Conservation (phyloP, 1,140 invertebrate genomes). For the Heliothis subflexa region DNA sequence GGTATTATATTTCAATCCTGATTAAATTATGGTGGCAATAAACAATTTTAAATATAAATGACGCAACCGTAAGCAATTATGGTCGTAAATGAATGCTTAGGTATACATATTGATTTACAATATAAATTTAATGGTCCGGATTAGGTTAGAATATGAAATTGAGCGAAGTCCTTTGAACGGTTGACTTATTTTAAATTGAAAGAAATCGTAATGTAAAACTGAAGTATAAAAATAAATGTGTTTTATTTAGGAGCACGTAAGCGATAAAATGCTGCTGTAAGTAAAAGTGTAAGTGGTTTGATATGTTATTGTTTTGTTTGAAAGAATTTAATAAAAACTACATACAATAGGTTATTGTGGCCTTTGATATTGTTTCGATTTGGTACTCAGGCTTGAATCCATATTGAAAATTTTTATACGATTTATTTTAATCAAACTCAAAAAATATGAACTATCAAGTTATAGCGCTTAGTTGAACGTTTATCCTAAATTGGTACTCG, state of each 20-base stretch:
- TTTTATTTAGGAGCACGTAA: conserved; percentile 12
- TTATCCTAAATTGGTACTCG: no score
- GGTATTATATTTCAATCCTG: conserved; percentile 72
- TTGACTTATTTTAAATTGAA: conserved; percentile 20
- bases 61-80: conserved; percentile 64
- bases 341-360: neutral
- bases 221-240: neutral
- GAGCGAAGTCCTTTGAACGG: neutral
- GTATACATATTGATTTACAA: conserved; percentile 53
- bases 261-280: conserved; percentile 14
- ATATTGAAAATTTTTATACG: neutral
- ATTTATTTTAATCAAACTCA: no score
- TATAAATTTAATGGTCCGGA: conserved; percentile 30
- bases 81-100: conserved; percentile 53
- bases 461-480: no score
- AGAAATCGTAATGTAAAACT: conserved; percentile 11
- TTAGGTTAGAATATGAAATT: conserved; percentile 39
- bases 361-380: neutral
- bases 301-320: conserved; percentile 9
- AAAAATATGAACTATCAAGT: no score
- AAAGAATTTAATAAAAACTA: conserved; percentile 1
- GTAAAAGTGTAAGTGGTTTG: conserved; percentile 3
- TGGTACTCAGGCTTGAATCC: neutral
- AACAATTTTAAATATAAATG: conserved; percentile 67
- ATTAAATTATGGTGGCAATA: conserved; percentile 71